Evolutionary conservation across 2,888 invertebrate genomes (phyloP).

Genomic region (Leptothorax acervorum): DNA sequence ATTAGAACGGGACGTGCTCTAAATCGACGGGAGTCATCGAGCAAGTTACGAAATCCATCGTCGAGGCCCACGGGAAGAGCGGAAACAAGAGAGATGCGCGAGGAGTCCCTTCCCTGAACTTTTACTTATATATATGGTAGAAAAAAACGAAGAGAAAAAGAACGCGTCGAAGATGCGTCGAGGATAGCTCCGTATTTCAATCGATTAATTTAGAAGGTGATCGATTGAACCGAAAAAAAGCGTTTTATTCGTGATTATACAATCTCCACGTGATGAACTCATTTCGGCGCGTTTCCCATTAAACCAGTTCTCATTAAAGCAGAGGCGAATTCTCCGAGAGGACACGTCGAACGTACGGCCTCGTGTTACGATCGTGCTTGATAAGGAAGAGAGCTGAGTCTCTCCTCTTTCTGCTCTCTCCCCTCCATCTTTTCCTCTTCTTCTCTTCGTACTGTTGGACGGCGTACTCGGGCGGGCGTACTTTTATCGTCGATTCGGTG

Average conservation of each 20-base stretch:
- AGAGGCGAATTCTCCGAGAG: neutral
- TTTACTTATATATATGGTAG: neutral
- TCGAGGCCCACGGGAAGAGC: neutral
- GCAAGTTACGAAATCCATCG: slow-evolving; percentile 21
- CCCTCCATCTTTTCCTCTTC: neutral
- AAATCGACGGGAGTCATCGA: slow-evolving; percentile 24
- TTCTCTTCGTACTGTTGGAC: neutral
- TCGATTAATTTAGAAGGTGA: neutral
- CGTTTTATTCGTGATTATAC: neutral
- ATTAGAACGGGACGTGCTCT: slow-evolving; percentile 20
- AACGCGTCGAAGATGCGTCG: neutral
- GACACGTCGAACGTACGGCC: neutral
- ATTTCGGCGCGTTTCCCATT: neutral
- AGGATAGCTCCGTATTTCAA: neutral
- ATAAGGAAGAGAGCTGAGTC: neutral
- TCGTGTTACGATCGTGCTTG: slow-evolving; percentile 2
- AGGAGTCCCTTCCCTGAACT: neutral
- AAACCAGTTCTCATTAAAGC: neutral
- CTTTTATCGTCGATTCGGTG: slow-evolving; percentile 56
- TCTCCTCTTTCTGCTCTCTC: neutral
- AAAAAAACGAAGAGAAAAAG: no score
- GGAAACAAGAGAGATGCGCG: neutral
- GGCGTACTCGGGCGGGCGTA: slow-evolving; percentile 14
- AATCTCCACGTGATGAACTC: neutral
- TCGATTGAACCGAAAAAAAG: neutral